Base-by-base conservation (phyloP, 2,888 invertebrate species). In the Eledona agricola region DNA sequence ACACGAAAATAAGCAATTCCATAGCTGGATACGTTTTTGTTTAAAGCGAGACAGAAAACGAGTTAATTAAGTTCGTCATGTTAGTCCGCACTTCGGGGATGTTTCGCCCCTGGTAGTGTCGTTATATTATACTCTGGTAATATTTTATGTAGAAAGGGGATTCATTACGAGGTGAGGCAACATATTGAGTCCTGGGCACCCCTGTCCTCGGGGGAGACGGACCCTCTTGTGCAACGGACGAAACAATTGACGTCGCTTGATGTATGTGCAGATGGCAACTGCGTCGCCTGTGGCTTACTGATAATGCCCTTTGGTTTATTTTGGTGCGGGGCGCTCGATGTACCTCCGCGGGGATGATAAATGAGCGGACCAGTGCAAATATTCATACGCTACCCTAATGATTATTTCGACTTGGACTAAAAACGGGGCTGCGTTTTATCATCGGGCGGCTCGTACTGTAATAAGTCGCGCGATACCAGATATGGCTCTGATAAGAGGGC, bases 41-140 rank as follows among this genome's bases (percentile, higher is more conserved):
- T 69, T 67, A 62, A 69, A 69, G 50, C 60, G 67, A 69, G 71
- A 70, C 55, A 60, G 67, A 63, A 57, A 57, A 54, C 55, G 62
- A 69, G 69, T 70, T 69, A 70, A 70, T 70, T 70, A 70, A 69
- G 64, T 69, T 65, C 65, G 62, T 66, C 67, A 66, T 70, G 69
- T 69, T 59, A 56, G 59, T 61, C 61, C 57, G 58, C 63, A 58
- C 63, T 62, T 61, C 52, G 43, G 65, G 63, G 66, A 62, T 61
- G 63, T 63, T 65, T 64, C 58, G 57, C 63, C 64, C 64, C 58
- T 60, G 58, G 59, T 60, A 57, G 63, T 68, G 64, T 68, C 68
- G 65, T 66, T 65, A 67, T 66, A 67, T 63, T 68, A 67, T 64
- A 62, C 65, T 64, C 65, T 63, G 59, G 66, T 67, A 64, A 68